These are phyloP conservation scores for Callipepla squamata DNA, from an alignment of 2,113 vertebrate species.

Conservation along the genomic window DNA sequence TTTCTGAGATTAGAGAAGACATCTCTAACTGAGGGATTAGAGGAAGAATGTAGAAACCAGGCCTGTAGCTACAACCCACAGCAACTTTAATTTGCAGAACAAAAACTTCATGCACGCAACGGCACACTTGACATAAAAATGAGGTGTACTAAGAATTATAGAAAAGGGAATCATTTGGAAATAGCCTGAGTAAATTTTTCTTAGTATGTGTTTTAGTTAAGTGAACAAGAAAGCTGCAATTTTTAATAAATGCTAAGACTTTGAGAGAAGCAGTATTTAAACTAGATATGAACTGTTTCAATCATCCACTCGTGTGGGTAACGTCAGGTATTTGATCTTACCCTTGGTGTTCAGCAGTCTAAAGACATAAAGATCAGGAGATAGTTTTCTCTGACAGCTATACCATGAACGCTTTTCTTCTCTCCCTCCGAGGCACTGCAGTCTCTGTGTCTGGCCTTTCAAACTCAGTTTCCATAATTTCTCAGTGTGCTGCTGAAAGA, in stretches of 20 bases:
- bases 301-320: neutral
- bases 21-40: neutral
- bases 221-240: neutral
- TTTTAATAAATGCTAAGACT: neutral
- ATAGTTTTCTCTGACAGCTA: neutral
- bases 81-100: constrained; percentile 5
- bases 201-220: neutral
- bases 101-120: neutral
- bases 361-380: constrained; percentile 15
- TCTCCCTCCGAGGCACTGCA: constrained; percentile 40
- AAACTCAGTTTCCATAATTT: constrained; percentile 41
- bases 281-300: neutral
- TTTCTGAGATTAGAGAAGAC: constrained; percentile 22
- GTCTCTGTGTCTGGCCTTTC: constrained; percentile 8
- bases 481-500: constrained; percentile 32
- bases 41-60: neutral
- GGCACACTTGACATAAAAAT: neutral
- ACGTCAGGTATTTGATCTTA: neutral
- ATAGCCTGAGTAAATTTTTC: neutral
- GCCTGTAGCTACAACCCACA: neutral
- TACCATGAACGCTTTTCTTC: neutral
- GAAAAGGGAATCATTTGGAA: neutral
- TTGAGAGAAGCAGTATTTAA: neutral
- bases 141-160: neutral
- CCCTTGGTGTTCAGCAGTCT: constrained; percentile 7